Conservation (phyloP, 2,797 vertebrate species). For the Coreius guichenoti region DNA sequence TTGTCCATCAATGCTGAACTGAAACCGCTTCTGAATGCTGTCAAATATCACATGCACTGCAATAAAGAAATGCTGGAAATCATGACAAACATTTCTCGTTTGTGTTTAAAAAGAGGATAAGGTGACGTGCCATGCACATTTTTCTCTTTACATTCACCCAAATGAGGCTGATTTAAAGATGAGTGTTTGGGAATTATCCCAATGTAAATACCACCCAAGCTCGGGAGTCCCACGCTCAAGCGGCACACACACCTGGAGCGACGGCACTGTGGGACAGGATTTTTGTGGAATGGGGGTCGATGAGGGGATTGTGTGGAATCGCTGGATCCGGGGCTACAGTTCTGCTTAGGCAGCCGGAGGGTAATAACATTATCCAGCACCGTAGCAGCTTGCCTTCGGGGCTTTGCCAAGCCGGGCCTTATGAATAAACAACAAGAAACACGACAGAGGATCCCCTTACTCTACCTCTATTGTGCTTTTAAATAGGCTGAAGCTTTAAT, state of each 20-base stretch:
- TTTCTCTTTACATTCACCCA: background rate
- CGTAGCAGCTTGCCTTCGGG: slow-evolving; percentile 77
- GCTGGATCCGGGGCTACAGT: slow-evolving; percentile 40
- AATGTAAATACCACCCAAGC: slow-evolving; percentile 50
- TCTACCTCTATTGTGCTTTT: slow-evolving; percentile 76
- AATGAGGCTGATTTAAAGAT: background rate
- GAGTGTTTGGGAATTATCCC: slow-evolving; percentile 10
- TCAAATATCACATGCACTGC: slow-evolving; percentile 8
- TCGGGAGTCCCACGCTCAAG: slow-evolving; percentile 33
- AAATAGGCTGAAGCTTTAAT: slow-evolving; percentile 46
- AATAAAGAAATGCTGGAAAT: background rate
- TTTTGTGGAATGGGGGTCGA: slow-evolving; percentile 21
- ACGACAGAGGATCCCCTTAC: slow-evolving; percentile 76
- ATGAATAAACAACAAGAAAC: slow-evolving; percentile 83
- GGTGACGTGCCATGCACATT: background rate
- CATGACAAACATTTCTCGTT: background rate
- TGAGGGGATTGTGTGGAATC: slow-evolving; percentile 19
- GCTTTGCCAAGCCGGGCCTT: slow-evolving; percentile 76
- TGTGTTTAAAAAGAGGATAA: background rate
- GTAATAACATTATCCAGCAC: slow-evolving; percentile 80
- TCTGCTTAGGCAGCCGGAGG: slow-evolving; percentile 72
- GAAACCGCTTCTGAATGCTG: background rate
- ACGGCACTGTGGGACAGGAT: slow-evolving; percentile 21
- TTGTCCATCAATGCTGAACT: slow-evolving; percentile 28
- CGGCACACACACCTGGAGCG: slow-evolving; percentile 65